Conservation (phyloP, 2,113 vertebrate genomes). For the Pteropus alecto region DNA sequence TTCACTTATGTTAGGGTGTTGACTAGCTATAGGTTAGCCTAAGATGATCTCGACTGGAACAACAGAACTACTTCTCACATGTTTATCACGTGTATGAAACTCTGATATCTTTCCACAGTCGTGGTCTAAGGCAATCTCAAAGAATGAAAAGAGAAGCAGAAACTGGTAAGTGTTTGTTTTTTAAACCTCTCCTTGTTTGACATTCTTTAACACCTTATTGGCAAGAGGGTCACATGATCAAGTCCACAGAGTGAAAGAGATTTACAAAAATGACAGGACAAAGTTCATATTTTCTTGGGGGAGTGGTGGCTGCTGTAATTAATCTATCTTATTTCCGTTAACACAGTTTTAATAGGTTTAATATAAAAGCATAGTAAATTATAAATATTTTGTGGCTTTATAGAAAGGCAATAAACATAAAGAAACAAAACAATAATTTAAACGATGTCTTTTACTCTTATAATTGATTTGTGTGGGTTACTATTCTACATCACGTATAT, state of each 20-base stretch:
- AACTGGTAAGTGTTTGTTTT: not conserved
- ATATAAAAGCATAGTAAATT: not conserved
- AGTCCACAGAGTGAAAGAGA: not conserved
- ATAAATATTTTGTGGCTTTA: not conserved
- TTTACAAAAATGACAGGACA: not conserved
- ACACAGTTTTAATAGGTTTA: not conserved
- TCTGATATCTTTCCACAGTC: not conserved
- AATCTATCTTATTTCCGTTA: not conserved
- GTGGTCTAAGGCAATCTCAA: not conserved
- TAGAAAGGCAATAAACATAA: not conserved
- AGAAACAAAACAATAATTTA: not conserved
- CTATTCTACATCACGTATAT: not conserved
- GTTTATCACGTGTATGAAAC: not conserved
- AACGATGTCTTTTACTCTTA: not conserved
- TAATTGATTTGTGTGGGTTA: not conserved
- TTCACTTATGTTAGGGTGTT: not conserved
- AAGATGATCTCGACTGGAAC: not conserved
- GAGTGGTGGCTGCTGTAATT: not conserved
- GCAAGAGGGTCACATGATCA: not conserved
- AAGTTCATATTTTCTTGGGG: not conserved
- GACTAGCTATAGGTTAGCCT: not conserved
- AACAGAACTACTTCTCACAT: not conserved
- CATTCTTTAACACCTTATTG: not conserved
- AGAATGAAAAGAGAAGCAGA: not conserved
- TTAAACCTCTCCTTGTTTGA: not conserved